A percentile compares a stretch with the other conserved stretches of the same genome.
phyloP scores from a whole-genome alignment of 2,797 vertebrate genomes.

The Pteronotus mesoamericanus region DNA sequence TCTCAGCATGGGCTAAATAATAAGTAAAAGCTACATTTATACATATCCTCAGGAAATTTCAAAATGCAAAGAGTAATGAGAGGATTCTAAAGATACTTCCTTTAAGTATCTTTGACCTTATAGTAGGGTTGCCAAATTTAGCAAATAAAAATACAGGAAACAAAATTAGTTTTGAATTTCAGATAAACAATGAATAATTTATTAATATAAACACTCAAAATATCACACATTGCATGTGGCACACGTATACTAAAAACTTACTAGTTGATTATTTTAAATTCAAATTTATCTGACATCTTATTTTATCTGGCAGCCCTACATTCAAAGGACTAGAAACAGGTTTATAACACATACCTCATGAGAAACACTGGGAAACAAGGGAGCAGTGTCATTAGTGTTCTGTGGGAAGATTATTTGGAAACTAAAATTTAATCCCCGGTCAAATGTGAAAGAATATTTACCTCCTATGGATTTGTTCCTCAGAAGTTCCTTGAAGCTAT shows the following conservation, averaged over 20 bases:
- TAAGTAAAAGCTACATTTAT: background rate
- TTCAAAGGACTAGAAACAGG: background rate
- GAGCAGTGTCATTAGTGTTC: background rate
- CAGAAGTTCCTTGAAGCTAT: constrained; percentile 23
- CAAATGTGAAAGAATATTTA: background rate
- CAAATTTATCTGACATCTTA: background rate
- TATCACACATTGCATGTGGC: background rate
- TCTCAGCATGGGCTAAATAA: background rate
- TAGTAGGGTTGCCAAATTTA: background rate
- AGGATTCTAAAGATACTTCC: background rate
- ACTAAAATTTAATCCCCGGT: background rate
- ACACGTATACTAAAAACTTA: background rate
- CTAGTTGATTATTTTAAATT: background rate
- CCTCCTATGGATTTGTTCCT: background rate
- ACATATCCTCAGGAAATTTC: background rate
- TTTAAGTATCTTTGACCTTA: too few relatives aligned
- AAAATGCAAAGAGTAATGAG: constrained; percentile 13
- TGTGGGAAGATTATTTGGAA: background rate
- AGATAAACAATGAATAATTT: background rate
- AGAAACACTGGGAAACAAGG: background rate
- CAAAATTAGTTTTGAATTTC: constrained; percentile 30
- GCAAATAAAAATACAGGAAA: background rate
- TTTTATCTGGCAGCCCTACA: background rate
- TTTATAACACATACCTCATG: background rate
- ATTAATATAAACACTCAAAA: background rate